Conservation (phyloP, 2,113 vertebrate genomes). For the Pandion haliaetus region DNA sequence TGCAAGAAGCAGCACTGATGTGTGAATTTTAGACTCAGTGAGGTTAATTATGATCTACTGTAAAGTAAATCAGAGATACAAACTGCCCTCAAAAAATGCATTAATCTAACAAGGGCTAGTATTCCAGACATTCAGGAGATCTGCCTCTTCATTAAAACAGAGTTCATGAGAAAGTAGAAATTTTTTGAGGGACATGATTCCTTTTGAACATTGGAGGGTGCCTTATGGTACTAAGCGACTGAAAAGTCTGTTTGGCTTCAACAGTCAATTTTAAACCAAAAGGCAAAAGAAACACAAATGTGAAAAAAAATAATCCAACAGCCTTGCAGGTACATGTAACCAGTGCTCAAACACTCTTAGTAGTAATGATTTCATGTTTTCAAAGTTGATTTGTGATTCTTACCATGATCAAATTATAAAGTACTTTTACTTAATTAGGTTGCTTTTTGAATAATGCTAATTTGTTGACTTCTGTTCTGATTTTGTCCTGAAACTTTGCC, state of each 20-base stretch:
- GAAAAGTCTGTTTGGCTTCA: not conserved
- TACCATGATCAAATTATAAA: not conserved
- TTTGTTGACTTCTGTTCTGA: not conserved
- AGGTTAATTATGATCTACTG: not conserved
- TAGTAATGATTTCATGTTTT: not conserved
- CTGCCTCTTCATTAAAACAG: not conserved
- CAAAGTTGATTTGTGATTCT: not conserved
- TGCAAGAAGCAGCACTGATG: not conserved
- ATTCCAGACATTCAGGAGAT: not conserved
- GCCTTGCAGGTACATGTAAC: not conserved
- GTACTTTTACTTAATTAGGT: not conserved
- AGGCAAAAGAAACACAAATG: not conserved
- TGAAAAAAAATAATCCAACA: not conserved
- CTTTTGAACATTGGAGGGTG: not conserved
- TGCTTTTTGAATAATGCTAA: not conserved
- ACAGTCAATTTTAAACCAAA: not conserved
- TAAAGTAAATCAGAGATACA: not conserved
- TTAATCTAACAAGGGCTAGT: not conserved
- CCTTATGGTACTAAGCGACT: not conserved
- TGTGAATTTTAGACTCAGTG: not conserved
- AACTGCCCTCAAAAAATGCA: not conserved
- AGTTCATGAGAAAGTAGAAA: not conserved
- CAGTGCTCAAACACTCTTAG: not conserved
- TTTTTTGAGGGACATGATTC: not conserved
- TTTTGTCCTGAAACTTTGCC: not conserved